These are phyloP conservation scores for Heterocephalus glaber DNA, from an alignment of 2,113 vertebrate genomes.

Conservation along the genomic window DNA sequence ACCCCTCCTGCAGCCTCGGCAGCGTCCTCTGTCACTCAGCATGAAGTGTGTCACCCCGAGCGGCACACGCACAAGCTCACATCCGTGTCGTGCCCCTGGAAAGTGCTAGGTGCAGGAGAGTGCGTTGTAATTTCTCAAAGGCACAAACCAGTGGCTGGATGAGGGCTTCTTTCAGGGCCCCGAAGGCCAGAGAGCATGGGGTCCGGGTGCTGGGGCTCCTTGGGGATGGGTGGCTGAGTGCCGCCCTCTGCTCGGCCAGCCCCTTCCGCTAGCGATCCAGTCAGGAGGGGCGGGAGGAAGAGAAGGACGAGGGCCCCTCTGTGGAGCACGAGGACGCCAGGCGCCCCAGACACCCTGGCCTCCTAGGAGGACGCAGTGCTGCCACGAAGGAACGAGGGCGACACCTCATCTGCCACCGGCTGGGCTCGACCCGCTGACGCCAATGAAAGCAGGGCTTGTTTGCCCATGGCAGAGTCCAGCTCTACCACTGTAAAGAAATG, in stretches of 20 bases:
- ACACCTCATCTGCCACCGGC: neutral
- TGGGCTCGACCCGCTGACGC: neutral
- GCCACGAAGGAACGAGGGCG: neutral
- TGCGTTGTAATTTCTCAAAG: neutral
- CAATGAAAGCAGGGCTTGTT: neutral
- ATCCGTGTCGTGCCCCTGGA: rapidly evolving
- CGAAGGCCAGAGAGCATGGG: neutral
- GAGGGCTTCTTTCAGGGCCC: neutral
- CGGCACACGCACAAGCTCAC: rapidly evolving
- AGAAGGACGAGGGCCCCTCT: neutral
- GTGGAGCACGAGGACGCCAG: neutral
- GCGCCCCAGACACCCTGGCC: neutral
- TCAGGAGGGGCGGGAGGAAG: too few relatives aligned
- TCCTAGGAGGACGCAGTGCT: neutral
- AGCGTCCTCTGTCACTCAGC: rapidly evolving
- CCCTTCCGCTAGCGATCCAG: too few relatives aligned
- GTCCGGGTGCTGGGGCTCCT: neutral
- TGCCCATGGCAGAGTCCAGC: neutral
- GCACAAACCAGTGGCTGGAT: neutral
- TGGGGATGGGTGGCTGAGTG: neutral
- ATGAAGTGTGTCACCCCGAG: neutral
- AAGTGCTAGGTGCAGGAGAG: rapidly evolving
- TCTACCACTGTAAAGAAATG: neutral
- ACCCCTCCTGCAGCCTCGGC: neutral
- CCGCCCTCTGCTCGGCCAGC: neutral